Base-by-base conservation (phyloP, 2,797 vertebrate species). In the Falco naumanni region DNA sequence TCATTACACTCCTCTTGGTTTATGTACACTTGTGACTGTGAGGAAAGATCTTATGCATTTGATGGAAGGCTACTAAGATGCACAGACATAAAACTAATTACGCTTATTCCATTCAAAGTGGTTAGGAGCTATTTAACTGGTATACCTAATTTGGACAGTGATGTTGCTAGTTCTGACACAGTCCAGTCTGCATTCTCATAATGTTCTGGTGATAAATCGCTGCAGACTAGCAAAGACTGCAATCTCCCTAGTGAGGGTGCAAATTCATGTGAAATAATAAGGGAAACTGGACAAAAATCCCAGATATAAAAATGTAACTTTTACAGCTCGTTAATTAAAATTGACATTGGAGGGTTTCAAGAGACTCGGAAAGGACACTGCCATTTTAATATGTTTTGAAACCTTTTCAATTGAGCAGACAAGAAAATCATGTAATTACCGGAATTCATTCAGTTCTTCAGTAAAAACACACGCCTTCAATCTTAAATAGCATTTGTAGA, bases 361-460 rank as follows among this genome's bases (percentile, higher is more conserved):
- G 84, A 97, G 77, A 89, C 85, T 74, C 79, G 72, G 95, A 94
- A 96, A 95, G 89, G 90, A 91, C 91, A 19, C 8, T 48, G 70
- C 84, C 51, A 60, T 97, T 97, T 96, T 93, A 96, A 91, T 86
- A 77, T 72, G 56, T 96, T 96, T 97, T 96, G 87, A 94, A 97
- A 95, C 17, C 41, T 97, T 97, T 97, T 97, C 94, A 95, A 24
- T 79, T 79, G 68, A 96, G 81, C 83, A 94, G 91, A 87, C 95
- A 97, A 96, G 93, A 95, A 97, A 97, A 97, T 97, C n/a, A 39
- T 91, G 96, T 98, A 97, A 98, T 99, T 98, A 98, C 96, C 96
- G 91, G 95, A 97, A 98, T 97, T 97, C 98, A 97, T 98, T 98
- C 98, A 98, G 97, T 96, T 98, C 97, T 98, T 95, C 94, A 95